Evolutionary conservation across 2,888 invertebrate species (phyloP).

Genomic region (Yponomeuta malinellus): DNA sequence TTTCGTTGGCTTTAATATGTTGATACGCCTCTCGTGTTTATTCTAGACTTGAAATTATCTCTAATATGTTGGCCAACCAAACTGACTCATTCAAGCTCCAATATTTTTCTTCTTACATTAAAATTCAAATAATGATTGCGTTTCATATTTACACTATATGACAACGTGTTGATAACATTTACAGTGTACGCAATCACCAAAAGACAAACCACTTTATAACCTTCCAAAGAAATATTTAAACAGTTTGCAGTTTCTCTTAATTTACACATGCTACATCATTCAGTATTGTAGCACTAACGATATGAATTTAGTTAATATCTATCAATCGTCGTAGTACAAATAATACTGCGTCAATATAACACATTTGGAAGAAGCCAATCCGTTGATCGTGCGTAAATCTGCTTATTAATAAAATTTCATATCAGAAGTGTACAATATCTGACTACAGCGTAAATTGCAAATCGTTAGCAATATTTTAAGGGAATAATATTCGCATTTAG

Average conservation of each 20-base stretch:
- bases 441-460: background rate
- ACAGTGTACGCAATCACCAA: constrained; percentile 28
- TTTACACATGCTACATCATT: constrained; percentile 10
- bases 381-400: background rate
- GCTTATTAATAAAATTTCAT: constrained; percentile 6
- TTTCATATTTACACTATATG: constrained; percentile 38
- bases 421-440: constrained; percentile 10
- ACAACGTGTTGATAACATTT: constrained; percentile 33
- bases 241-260: background rate
- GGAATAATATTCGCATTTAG: no score
- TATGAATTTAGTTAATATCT: constrained; percentile 20
- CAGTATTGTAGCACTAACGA: constrained; percentile 21
- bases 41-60: background rate
- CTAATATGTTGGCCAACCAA: constrained; percentile 5
- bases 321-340: constrained; percentile 20
- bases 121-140: constrained; percentile 22
- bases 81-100: background rate
- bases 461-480: no score
- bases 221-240: constrained; percentile 4
- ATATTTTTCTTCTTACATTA: background rate
- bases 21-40: constrained; percentile 1
- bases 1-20: background rate
- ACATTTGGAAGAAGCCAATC: constrained; percentile 8
- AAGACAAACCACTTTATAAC: background rate
- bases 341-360: constrained; percentile 9